Conservation (phyloP, 2,888 invertebrate genomes). For the Nomada fucata region DNA sequence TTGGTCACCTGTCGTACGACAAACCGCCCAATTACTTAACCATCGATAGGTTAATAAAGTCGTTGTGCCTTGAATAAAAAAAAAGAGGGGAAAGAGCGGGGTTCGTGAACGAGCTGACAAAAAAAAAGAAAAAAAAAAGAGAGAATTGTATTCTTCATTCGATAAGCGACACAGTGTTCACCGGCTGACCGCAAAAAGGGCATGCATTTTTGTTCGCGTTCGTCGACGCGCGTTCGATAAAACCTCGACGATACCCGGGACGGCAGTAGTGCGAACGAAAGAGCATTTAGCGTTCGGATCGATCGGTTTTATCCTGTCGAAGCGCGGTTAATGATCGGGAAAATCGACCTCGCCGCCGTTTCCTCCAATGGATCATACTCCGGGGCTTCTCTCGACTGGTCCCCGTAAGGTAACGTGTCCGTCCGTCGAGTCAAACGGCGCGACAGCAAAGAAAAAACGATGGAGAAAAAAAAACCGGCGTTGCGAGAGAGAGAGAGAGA, state of each 20-base stretch:
- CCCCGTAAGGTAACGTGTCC: background rate
- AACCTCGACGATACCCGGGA: conserved; percentile 19
- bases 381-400: background rate
- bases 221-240: conserved; percentile 26
- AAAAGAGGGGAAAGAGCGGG: background rate
- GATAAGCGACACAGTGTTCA: conserved; percentile 30
- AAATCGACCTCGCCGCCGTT: conserved; percentile 17
- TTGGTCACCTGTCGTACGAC: conserved; percentile 51
- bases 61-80: conserved; percentile 6
- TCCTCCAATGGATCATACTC: conserved; percentile 15
- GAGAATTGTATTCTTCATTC: conserved; percentile 48
- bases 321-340: conserved; percentile 21
- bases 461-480: background rate
- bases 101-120: background rate
- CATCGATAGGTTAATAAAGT: conserved; percentile 49
- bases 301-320: conserved; percentile 11
- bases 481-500: no score
- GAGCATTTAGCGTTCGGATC: conserved; percentile 34
- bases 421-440: background rate
- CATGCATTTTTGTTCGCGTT: conserved; percentile 25
- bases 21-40: conserved; percentile 46
- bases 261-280: conserved; percentile 18
- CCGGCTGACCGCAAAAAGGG: conserved; percentile 30
- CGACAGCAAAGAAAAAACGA: background rate
- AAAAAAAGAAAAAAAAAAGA: background rate